phyloP scores from a whole-genome alignment of 2,888 invertebrate species.

The Prostheceraeus crozeri region DNA sequence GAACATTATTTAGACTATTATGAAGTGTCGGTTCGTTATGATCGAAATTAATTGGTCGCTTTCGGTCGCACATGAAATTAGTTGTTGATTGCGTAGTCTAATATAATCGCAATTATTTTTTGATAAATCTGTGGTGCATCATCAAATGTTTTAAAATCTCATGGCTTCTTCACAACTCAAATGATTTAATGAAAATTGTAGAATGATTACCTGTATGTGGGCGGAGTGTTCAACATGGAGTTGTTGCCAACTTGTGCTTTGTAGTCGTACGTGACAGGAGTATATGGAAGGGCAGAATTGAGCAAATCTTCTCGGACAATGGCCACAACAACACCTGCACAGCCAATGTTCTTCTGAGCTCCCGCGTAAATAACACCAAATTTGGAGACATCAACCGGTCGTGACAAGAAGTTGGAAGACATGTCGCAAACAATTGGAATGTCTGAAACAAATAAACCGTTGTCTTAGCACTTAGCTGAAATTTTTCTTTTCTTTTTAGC shows the following conservation, averaged over 20 bases:
- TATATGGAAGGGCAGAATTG: conserved; percentile 60
- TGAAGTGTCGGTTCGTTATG: no score
- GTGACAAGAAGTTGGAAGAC: conserved; percentile 90
- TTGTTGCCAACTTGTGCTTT: conserved; percentile 70
- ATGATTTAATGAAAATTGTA: neutral
- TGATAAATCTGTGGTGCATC: no score
- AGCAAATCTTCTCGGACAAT: conserved; percentile 85
- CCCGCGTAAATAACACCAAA: conserved; percentile 89
- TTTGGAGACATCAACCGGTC: conserved; percentile 75
- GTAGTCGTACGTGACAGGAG: conserved; percentile 80
- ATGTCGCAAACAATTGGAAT: conserved; percentile 89
- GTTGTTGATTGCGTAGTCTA: no score
- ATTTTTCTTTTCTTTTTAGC: no score
- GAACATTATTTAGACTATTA: no score
- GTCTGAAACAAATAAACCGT: conserved; percentile 53
- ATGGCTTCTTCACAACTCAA: no score
- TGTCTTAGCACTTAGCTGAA: no score
- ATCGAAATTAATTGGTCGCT: no score
- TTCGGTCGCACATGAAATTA: no score
- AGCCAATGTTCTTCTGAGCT: conserved; percentile 95
- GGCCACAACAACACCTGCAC: conserved; percentile 81
- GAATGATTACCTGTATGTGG: conserved; percentile 71
- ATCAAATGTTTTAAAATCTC: no score
- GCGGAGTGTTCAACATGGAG: conserved; percentile 89
- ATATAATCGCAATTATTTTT: no score